phyloP scores from a whole-genome alignment of 2,797 vertebrate species.

The Gallirallus australis region DNA sequence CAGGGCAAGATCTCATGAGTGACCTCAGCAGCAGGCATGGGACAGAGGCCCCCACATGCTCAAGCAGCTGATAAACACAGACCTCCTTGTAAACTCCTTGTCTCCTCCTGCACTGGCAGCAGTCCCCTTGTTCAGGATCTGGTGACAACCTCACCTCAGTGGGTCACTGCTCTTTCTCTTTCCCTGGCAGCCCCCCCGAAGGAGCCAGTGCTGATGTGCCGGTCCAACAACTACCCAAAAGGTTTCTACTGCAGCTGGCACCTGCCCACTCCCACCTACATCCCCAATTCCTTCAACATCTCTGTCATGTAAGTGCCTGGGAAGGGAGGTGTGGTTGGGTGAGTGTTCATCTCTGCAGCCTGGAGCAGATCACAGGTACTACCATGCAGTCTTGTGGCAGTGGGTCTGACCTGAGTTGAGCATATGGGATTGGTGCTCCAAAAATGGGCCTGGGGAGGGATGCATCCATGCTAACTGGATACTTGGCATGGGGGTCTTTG shows the following conservation, averaged over 20 bases:
- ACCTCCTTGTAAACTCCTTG: neutral
- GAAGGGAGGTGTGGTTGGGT: accelerated
- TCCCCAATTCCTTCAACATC: slow-evolving; percentile 93
- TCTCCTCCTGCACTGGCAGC: neutral
- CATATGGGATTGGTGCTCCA: accelerated
- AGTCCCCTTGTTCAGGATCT: neutral
- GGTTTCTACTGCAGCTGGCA: slow-evolving; percentile 99
- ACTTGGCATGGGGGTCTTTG: neutral
- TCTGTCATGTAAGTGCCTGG: slow-evolving; percentile 89
- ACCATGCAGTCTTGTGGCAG: neutral
- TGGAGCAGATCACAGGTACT: neutral
- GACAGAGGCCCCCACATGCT: neutral
- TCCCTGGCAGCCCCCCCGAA: slow-evolving; percentile 82
- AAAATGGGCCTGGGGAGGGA: neutral
- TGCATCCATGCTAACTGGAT: neutral
- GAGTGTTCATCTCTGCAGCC: neutral
- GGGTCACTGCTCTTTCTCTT: slow-evolving; percentile 18
- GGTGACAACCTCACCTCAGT: neutral
- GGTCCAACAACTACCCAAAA: slow-evolving; percentile 96
- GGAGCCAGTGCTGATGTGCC: slow-evolving; percentile 90
- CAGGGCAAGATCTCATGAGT: neutral
- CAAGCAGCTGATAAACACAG: neutral
- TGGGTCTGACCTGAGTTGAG: neutral
- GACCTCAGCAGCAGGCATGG: neutral
- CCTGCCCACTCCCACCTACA: slow-evolving; percentile 87